Conservation (phyloP, 2,113 vertebrate species). For the Osmerus eperlanus region DNA sequence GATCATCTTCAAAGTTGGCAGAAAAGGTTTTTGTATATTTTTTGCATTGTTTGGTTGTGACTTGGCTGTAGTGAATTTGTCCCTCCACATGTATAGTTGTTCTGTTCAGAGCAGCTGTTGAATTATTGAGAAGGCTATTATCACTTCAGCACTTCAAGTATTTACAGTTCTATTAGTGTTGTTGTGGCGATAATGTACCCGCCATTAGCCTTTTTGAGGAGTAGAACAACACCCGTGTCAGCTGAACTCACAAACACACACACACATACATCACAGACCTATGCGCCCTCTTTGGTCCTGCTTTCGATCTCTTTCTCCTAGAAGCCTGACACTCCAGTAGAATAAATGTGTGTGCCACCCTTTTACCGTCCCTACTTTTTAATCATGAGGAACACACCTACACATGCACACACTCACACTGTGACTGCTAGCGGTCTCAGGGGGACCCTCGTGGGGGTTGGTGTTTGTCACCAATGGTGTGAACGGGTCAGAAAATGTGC, state of each 20-base stretch:
- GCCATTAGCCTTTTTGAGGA: constrained; percentile 55
- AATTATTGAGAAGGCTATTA: constrained; percentile 65
- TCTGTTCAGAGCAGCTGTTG: constrained; percentile 57
- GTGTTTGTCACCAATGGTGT: constrained; percentile 63
- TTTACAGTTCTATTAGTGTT: constrained; percentile 60
- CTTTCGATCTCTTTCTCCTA: neutral
- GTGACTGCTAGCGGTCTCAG: constrained; percentile 17
- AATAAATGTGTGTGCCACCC: no score
- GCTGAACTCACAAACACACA: constrained; percentile 3
- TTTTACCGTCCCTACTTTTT: no score
- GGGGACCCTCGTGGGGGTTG: constrained; percentile 50
- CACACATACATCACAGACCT: neutral
- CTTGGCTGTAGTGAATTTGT: no score
- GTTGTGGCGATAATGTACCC: constrained; percentile 57
- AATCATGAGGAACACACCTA: constrained; percentile 2
- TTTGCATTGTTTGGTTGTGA: no score
- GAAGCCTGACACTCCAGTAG: no score
- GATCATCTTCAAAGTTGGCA: neutral
- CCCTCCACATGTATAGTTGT: constrained; percentile 28
- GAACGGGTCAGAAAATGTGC: constrained; percentile 63
- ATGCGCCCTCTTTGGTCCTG: neutral
- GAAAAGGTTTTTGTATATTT: neutral
- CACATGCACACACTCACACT: constrained; percentile 15
- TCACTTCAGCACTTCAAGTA: constrained; percentile 52
- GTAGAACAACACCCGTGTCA: constrained; percentile 54